Conservation (phyloP, 2,888 invertebrate species). For the Drosophila recens region DNA sequence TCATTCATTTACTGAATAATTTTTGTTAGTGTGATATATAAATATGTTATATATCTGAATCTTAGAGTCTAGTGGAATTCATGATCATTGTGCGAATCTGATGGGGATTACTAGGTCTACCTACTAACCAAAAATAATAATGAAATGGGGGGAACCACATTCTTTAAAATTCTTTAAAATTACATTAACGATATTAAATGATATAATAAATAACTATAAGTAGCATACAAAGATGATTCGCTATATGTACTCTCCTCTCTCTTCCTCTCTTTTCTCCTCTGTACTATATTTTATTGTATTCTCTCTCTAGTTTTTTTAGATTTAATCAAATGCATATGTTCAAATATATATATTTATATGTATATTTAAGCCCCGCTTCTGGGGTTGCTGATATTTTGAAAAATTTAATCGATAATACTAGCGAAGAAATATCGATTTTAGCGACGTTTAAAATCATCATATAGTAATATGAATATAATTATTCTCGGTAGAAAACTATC, state of each 20-base stretch:
- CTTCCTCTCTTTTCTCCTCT: not conserved
- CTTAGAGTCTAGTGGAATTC: conserved; percentile 57
- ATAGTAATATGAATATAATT: too few species aligned
- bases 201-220: conserved; percentile 78
- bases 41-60: conserved; percentile 20
- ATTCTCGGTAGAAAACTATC: too few species aligned
- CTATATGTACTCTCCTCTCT: conserved; percentile 44
- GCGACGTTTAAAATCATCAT: too few species aligned
- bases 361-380: conserved; percentile 42
- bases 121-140: conserved; percentile 67
- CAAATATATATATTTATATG: conserved; percentile 30
- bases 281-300: conserved; percentile 28
- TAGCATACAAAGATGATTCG: conserved; percentile 65
- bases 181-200: conserved; percentile 75
- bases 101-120: conserved; percentile 58
- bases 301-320: conserved; percentile 32
- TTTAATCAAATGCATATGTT: conserved; percentile 73
- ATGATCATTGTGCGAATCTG: conserved; percentile 17
- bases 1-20: conserved; percentile 29
- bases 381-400: too few species aligned
- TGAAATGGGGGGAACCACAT: conserved; percentile 14
- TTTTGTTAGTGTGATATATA: conserved; percentile 27
- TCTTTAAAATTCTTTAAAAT: conserved; percentile 67
- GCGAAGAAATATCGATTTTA: too few species aligned
- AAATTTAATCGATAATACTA: too few species aligned